Conservation (phyloP, 2,797 vertebrate species). For the Pitangus sulphuratus region DNA sequence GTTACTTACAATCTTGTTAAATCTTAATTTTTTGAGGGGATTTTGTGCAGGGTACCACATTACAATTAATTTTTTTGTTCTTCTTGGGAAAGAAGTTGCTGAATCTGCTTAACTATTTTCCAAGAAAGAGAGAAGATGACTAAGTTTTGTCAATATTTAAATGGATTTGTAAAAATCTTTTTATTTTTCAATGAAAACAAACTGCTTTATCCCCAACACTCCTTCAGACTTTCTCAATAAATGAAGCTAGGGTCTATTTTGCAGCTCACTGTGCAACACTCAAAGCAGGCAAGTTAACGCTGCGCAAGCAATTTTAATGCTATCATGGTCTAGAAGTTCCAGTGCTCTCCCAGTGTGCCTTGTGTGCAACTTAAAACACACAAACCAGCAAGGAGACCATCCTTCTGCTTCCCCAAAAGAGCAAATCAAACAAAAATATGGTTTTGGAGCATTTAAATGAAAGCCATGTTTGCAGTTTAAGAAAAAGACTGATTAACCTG, state of each 20-base stretch:
- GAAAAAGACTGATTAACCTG: neutral
- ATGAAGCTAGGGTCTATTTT: neutral
- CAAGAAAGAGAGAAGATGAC: neutral
- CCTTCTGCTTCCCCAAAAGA: neutral
- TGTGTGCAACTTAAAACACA: neutral
- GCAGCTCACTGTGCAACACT: neutral
- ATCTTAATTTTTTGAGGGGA: neutral
- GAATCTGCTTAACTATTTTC: neutral
- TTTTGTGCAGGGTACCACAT: neutral
- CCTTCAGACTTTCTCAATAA: neutral
- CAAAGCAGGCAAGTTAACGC: neutral
- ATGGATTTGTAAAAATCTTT: neutral
- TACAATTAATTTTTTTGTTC: neutral
- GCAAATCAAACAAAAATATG: neutral
- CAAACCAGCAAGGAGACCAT: neutral
- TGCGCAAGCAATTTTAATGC: neutral
- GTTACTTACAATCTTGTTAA: neutral
- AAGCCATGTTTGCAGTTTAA: neutral
- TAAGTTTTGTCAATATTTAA: neutral
- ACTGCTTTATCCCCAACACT: neutral
- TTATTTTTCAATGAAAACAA: neutral
- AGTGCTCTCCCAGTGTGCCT: accelerated
- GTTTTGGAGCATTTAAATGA: neutral
- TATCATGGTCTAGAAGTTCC: neutral
- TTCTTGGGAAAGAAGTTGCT: neutral